These are phyloP conservation scores for Lutraria lutraria DNA, from an alignment of 2,888 invertebrate species.

Conservation along the genomic window DNA sequence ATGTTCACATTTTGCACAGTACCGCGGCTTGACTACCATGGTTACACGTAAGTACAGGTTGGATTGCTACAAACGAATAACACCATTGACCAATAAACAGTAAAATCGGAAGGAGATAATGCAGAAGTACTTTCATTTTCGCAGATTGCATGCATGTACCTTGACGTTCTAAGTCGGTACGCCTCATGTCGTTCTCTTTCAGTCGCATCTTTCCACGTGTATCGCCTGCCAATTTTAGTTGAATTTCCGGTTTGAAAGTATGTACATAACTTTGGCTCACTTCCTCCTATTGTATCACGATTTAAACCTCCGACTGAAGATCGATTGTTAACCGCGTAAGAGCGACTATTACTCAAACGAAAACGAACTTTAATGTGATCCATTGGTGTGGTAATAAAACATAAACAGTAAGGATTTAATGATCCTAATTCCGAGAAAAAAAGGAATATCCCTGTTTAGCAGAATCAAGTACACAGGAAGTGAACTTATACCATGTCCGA, in stretches of 20 bases:
- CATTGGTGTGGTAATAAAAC: background rate
- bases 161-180: conserved; percentile 29
- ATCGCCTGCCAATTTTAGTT: conserved; percentile 27
- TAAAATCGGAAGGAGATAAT: too few species aligned
- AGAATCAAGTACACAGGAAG: too few species aligned
- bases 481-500: too few species aligned
- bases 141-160: conserved; percentile 18
- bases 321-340: conserved; percentile 15
- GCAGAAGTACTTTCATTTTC: too few species aligned
- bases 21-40: too few species aligned
- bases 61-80: too few species aligned
- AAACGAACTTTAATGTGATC: conserved; percentile 43
- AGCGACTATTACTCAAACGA: conserved; percentile 8
- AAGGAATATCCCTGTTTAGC: too few species aligned
- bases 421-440: too few species aligned
- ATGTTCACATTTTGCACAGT: too few species aligned
- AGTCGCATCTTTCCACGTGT: conserved; percentile 35
- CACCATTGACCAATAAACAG: too few species aligned
- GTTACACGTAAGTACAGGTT: too few species aligned
- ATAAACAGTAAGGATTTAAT: background rate
- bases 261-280: conserved; percentile 22
- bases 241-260: conserved; percentile 17
- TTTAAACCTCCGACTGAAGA: conserved; percentile 9
- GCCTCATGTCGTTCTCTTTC: background rate
- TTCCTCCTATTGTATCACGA: conserved; percentile 26